A percentile compares a stretch with the other conserved stretches of the same genome.
Evolutionary conservation across 1,140 invertebrate species (phyloP).

Genomic region (Babylonia areolata): DNA sequence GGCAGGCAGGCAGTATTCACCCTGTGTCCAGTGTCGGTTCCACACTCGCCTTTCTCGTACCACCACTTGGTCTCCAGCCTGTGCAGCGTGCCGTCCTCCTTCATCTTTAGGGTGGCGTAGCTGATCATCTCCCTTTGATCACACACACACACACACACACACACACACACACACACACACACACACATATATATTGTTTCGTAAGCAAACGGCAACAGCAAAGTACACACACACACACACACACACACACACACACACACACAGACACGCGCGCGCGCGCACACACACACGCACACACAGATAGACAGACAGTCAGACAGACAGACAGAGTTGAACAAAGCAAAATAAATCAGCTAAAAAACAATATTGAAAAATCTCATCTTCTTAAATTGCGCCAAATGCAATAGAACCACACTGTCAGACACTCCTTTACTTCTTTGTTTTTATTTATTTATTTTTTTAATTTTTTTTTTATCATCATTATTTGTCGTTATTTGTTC

Average conservation of each 20-base stretch:
- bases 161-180: not conserved
- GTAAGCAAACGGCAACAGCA: too few species aligned
- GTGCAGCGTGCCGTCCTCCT: constrained; percentile 63
- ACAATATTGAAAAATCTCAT: too few species aligned
- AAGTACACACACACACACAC: not conserved
- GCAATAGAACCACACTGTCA: too few species aligned
- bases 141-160: not conserved
- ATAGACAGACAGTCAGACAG: not conserved
- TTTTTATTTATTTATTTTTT: too few species aligned
- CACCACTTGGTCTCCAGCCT: constrained; percentile 67
- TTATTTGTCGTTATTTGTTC: too few species aligned
- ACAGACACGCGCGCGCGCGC: not conserved
- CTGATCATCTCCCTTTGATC: constrained; percentile 63
- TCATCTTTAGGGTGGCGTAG: constrained; percentile 63
- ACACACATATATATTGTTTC: too few species aligned
- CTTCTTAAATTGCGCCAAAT: too few species aligned
- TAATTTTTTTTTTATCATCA: too few species aligned
- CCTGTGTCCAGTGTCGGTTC: constrained; percentile 53
- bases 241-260: not conserved
- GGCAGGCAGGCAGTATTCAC: too few species aligned
- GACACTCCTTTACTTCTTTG: too few species aligned
- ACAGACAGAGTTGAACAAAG: not conserved
- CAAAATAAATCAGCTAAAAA: too few species aligned
- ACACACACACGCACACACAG: constrained; percentile 5
- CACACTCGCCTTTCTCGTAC: constrained; percentile 77